Conservation (phyloP, 2,113 vertebrate genomes). For the Climacteris rufus region DNA sequence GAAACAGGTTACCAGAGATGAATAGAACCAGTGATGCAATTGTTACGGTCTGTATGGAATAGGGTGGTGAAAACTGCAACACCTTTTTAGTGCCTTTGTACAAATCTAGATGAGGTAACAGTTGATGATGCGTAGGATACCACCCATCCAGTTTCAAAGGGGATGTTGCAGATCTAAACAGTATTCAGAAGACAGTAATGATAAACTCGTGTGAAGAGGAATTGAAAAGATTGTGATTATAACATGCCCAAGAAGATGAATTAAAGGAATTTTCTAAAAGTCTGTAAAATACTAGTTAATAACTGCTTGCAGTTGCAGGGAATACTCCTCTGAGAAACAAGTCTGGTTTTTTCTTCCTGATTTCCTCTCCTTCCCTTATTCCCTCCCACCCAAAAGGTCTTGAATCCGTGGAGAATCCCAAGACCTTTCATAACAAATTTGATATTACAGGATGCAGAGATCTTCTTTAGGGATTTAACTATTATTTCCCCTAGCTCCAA, state of each 20-base stretch:
- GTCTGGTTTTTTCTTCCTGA: neutral
- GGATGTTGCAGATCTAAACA: neutral
- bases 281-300: neutral
- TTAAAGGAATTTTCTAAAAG: neutral
- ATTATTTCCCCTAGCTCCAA: neutral
- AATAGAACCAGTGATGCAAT: neutral
- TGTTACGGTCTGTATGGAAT: neutral
- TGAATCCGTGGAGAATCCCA: neutral
- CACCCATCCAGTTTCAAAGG: neutral
- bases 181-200: neutral
- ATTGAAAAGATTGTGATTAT: neutral
- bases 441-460: neutral
- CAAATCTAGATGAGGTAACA: neutral
- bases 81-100: neutral
- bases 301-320: neutral
- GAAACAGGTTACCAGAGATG: neutral
- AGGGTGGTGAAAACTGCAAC: neutral
- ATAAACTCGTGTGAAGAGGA: neutral
- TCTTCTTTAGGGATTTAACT: neutral
- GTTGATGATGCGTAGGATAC: neutral
- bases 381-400: neutral
- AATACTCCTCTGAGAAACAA: neutral
- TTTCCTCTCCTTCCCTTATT: neutral
- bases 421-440: neutral
- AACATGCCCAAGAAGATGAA: neutral